Base-by-base conservation (phyloP, 2,113 vertebrate genomes). In the Tyto alba region DNA sequence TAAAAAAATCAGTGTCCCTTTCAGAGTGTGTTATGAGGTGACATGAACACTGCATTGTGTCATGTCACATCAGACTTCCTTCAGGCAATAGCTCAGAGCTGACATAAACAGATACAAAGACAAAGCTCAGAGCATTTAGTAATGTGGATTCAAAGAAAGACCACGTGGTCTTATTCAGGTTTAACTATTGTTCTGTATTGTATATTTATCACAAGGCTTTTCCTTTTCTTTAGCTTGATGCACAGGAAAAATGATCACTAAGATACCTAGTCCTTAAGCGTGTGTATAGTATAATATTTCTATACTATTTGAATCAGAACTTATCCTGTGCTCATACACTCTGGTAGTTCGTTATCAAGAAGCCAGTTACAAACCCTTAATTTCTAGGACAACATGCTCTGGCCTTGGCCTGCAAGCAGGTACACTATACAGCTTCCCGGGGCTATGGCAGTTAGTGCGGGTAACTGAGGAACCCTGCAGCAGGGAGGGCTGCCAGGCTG, bases 71-170 rank as follows among this genome's bases (percentile, higher is more conserved):
- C 82, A 95, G 78, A 48, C 50, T 96, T 92, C 80, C 89, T 95
- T 87, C 89, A 89, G 92, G 78, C 75, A 95, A 77, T 77, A 93
- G 90, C 95, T 97, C 50, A 78, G 90, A 79, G 79, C 89, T 96
- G 97, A 97, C 96, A 96, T 67, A 96, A 98, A 95, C 90, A 95
- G 94, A 95, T 92, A 89, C 85, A 93, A 95, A 94, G 62, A 93
- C 72, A 85, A 90, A 74, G 59, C 83, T 73, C 63, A 62, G 29
- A 93, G 79, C 27, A 11, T 75, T 93, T 74, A 80, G 67, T 17
- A 89, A 79, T 6, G 74, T 1, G 25, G n/a, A 89, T 66, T 87
- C 57, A 85, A 75, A 90, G 59, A 74, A 77, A 25, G 56, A 74
- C n/a, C 27, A 79, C 0, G 1, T 63, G 57, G 36, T 48, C 47